Evolutionary conservation across 2,113 vertebrate species (phyloP), one percentile per base, ranked within the genome.

Genomic region (Propithecus coquereli): DNA sequence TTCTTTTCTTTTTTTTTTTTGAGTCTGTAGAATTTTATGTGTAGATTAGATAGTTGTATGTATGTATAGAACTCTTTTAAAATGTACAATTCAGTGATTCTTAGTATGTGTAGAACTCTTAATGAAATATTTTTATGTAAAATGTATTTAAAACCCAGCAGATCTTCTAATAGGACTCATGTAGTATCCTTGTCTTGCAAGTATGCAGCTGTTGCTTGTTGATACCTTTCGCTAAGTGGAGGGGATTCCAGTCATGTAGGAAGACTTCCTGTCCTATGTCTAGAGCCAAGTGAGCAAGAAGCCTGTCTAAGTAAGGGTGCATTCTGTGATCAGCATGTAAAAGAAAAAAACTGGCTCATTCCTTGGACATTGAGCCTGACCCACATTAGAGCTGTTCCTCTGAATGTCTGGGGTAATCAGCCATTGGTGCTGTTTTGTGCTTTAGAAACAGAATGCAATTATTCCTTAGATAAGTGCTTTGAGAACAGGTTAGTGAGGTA

Each of bases 391-490:
- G 10, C 47, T 80, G 10, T 40, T 77, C 11, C 54, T 91, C 63
- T 88, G 47, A 76, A 57, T 22, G 20, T 57, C 34, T 88, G 50
- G 90, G n/a, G 30, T 86, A 80, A 54, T 61, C 40, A 27, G 50
- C 37, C 76, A 63, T 71, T 77, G 22, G 14, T 91, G 27, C 50
- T 76, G 11, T 86, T 88, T 95, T 85, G 32, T 87, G 37, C 37
- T 66, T 96, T 92, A 88, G 84, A 96, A 85, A 68, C 45, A 92
- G 63, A 37, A 54, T 94, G 77, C 1, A 3, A 23, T 91, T 94
- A 91, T 97, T 93, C 47, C 22, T 93, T 77, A 92, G 18, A n/a
- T 94, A 68, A 92, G 14, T 96, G 52, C 81, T 95, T 94, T 85
- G 43, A 95, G 73, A 93, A 66, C 47, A 91, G 23, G 37, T 88